Conservation (phyloP, 2,888 invertebrate genomes). For the Chalcis sispes region DNA sequence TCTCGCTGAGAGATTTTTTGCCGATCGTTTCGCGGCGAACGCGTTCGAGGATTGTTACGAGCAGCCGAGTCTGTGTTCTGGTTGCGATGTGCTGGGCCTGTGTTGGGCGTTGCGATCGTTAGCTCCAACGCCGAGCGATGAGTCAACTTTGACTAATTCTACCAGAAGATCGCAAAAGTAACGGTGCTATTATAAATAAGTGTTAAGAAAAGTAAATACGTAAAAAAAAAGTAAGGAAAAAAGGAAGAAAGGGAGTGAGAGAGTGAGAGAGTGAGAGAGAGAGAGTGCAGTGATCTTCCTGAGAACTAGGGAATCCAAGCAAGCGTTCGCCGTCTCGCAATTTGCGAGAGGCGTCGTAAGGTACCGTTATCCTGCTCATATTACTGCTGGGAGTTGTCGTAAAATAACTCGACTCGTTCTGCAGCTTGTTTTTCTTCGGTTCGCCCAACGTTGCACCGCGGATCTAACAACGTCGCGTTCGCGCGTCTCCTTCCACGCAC, state of each 20-base stretch:
- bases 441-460: too few species aligned
- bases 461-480: neutral
- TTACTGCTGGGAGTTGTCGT: conserved; percentile 24
- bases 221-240: neutral
- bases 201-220: too few species aligned
- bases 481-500: neutral
- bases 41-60: too few species aligned
- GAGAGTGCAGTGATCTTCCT: neutral
- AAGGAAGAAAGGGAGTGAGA: neutral
- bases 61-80: neutral
- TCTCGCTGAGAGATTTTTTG: conserved; percentile 12
- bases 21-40: neutral
- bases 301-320: conserved; percentile 15
- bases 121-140: too few species aligned
- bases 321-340: conserved; percentile 44
- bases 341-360: conserved; percentile 59
- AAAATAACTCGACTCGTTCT: conserved; percentile 1
- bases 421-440: too few species aligned
- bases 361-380: conserved; percentile 59
- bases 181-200: too few species aligned
- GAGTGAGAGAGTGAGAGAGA: neutral
- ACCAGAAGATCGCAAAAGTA: too few species aligned
- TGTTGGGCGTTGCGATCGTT: too few species aligned
- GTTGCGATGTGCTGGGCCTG: too few species aligned
- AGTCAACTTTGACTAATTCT: too few species aligned